Base-by-base conservation (phyloP, 2,113 vertebrate species). In the Paradisaea rubra region DNA sequence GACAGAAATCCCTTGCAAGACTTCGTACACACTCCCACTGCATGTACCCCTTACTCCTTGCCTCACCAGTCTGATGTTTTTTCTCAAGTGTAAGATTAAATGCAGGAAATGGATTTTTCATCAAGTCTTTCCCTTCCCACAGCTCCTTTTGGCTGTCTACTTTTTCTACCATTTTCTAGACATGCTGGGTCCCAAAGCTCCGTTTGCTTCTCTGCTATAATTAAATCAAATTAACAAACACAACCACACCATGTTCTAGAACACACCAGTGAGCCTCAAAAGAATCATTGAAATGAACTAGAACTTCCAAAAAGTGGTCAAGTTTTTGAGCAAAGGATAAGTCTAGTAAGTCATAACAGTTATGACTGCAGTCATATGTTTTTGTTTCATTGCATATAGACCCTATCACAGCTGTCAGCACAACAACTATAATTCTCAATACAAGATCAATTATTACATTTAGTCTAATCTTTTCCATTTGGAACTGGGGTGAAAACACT, bases 181-280 rank as follows among this genome's bases (percentile, higher is more conserved):
- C 35, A 59, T 21, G 20, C 42, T 68, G 30, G 4, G 72, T 91
- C 81, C 39, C 91, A 74, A 93, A 94, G 30, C 76, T 63, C 81
- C 83, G 56, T 37, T 78, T 88, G 83, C 30, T 86, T 88, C 54
- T n/a, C 39, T 89, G 49, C 54, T 73, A 25, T 86, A 89, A 91
- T 94, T 91, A 85, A 80, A 95, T 88, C 27, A 78, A 81, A 91
- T 87, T 73, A 85, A 95, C 31, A 82, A 85, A 89, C 66, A 87
- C 57, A 91, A 45, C 77, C 12, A 54, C 42, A 90, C 37, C 41
- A 57, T 57, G 56, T 78, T 72, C 80, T 77, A 69, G 84, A 89
- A 93, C 68, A 88, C 25, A 68, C 10, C 60, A 77, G 35, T 41
- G 30, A 94, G 69, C 19, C 42, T 70, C 86, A 59, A 72, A 86